Evolutionary conservation across 2,797 vertebrate species (phyloP), one percentile per base, ranked within the genome.

Genomic region (Prunella strophiata): DNA sequence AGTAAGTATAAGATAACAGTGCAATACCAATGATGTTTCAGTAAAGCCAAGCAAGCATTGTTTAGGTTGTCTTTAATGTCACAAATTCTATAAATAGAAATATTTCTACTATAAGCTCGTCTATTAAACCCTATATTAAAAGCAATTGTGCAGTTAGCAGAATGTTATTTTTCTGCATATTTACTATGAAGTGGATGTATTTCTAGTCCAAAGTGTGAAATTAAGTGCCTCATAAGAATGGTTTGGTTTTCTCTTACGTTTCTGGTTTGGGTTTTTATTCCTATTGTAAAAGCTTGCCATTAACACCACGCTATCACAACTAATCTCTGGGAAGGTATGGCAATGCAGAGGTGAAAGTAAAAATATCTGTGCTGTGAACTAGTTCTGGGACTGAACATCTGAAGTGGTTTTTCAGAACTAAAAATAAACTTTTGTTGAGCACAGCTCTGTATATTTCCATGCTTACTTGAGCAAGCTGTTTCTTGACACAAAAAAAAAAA

Each of bases 301-400:
- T 74, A 75, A 59, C 29, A 59, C 13, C 23, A 72, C 9, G 6
- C 30, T 26, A 59, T 63, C 40, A 38, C 18, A 81, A 10, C 80
- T 83, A 78, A 85, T 89, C 70, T 81, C 79, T 81, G 59, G 63
- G 13, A 91, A 83, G 34, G 68, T 36, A 26, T 7, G n/a, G 26
- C 36, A 74, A 8, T 86, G 85, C 76, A 86, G 76, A 95, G 79
- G 79, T 88, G 73, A 95, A 81, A 71, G 83, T 76, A 92, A 92
- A 95, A 96, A 93, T 92, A 91, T 72, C 91, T 90, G 38, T 89
- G n/a, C 88, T 63, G 40, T 88, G 89, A 96, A 89, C 87, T 93
- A 95, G 89, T 93, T 93, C 91, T 90, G 55, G 54, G 23, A 34
- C 45, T 91, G 79, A 95, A 72, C 51, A 68, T 78, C 65, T 62